Evolutionary conservation across 64 coral and sea anemone species (phyloP).

Genomic region (Montipora efflorescens): DNA sequence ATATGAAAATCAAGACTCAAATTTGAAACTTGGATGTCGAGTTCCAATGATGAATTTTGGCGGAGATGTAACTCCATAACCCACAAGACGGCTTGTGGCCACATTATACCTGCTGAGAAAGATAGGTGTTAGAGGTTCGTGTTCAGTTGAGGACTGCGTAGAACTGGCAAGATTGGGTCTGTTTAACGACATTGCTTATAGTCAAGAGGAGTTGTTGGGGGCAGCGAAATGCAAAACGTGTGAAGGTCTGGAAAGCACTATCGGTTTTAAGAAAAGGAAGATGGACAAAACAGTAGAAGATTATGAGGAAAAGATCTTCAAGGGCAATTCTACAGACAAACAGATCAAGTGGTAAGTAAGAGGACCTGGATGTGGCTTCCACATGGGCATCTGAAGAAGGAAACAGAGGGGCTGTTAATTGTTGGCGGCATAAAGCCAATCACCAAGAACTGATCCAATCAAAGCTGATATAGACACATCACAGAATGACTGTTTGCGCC

Average conservation of each 20-base stretch:
- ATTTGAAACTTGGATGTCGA: no score
- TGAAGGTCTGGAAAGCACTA: background rate
- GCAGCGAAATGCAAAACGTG: background rate
- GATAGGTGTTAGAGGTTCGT: background rate
- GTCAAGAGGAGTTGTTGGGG: background rate
- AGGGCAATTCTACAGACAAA: background rate
- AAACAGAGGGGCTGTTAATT: background rate
- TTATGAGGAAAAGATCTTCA: background rate
- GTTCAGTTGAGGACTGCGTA: background rate
- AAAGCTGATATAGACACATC: slow-evolving; percentile 16
- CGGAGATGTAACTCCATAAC: no score
- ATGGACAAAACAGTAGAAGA: background rate
- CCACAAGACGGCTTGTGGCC: background rate
- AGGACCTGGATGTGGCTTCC: background rate
- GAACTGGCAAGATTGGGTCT: background rate
- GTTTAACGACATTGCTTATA: background rate
- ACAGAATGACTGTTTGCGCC: background rate
- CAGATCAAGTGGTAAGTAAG: background rate
- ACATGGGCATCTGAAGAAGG: background rate
- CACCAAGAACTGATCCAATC: slow-evolving; percentile 18
- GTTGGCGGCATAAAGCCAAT: slow-evolving; percentile 9
- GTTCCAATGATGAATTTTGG: no score
- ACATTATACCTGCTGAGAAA: background rate
- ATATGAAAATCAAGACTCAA: no score
- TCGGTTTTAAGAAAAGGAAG: background rate